Conservation (phyloP, 1,140 invertebrate species). For the Pogonomyrmex californicus region DNA sequence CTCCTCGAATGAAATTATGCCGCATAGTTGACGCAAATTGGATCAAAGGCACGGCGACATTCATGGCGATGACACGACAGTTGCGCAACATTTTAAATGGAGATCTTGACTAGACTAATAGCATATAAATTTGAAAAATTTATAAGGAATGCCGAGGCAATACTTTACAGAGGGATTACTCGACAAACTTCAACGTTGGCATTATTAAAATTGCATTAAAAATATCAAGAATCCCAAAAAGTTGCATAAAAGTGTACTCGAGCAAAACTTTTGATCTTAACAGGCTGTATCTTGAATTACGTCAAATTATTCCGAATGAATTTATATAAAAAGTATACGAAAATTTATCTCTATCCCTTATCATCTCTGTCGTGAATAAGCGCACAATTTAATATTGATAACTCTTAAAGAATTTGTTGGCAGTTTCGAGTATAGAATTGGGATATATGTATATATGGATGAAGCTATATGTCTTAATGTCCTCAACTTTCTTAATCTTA, state of each 20-base stretch:
- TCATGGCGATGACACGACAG: slow-evolving; percentile 13
- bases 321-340: not conserved
- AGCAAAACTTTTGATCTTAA: not conserved
- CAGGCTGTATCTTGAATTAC: not conserved
- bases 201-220: slow-evolving; percentile 36
- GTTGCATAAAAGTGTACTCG: not conserved
- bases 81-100: slow-evolving; percentile 27
- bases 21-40: slow-evolving; percentile 58
- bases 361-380: not conserved
- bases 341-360: not conserved
- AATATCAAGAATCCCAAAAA: slow-evolving; percentile 25
- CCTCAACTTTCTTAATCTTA: slow-evolving; percentile 43
- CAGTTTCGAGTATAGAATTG: not conserved
- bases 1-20: slow-evolving; percentile 52
- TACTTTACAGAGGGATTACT: not conserved
- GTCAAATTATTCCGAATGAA: not conserved
- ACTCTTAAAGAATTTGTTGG: not conserved
- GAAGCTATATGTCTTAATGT: slow-evolving; percentile 49
- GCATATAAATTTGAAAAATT: slow-evolving; percentile 14
- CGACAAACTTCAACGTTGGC: not conserved
- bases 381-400: not conserved
- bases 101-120: slow-evolving; percentile 5
- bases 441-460: slow-evolving; percentile 1
- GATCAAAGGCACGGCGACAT: slow-evolving; percentile 54
- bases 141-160: slow-evolving; percentile 15